Percentiles rank a stretch among this genome's conserved stretches.
These are phyloP conservation scores for Conchocele bisecta DNA, from an alignment of 2,888 invertebrate genomes.

Conservation along the genomic window DNA sequence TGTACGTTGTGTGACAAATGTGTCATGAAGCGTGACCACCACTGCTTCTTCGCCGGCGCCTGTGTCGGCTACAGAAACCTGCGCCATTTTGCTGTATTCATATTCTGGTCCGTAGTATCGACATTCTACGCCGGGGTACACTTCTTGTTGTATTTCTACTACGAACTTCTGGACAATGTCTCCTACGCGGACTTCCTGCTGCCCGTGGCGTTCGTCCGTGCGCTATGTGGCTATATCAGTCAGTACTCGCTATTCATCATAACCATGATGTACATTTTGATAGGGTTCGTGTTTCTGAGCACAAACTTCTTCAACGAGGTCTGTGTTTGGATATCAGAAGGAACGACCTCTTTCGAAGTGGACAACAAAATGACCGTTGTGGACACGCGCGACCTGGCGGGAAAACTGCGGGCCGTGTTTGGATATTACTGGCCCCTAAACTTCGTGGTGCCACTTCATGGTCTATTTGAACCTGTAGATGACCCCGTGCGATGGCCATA, in stretches of 20 bases:
- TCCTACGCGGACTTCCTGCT: constrained; percentile 68
- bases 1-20: constrained; percentile 77
- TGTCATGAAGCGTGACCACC: constrained; percentile 80
- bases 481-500: constrained; percentile 73
- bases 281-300: constrained; percentile 66
- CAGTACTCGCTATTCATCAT: constrained; percentile 56
- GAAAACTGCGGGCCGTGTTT: constrained; percentile 70
- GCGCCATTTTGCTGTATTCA: constrained; percentile 76
- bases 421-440: constrained; percentile 73
- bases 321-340: constrained; percentile 55
- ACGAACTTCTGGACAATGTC: constrained; percentile 47
- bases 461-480: constrained; percentile 65
- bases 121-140: constrained; percentile 66
- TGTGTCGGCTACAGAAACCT: constrained; percentile 80
- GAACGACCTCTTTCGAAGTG: constrained; percentile 75
- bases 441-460: constrained; percentile 74
- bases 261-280: constrained; percentile 64
- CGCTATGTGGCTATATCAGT: constrained; percentile 59
- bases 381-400: constrained; percentile 54
- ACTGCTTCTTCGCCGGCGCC: constrained; percentile 78
- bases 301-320: constrained; percentile 65
- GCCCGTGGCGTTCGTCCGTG: constrained; percentile 66
- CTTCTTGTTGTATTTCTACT: constrained; percentile 29
- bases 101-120: constrained; percentile 69
- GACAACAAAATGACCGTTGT: constrained; percentile 67